phyloP scores from a whole-genome alignment of 2,888 invertebrate genomes.

The Coleophora deauratella region DNA sequence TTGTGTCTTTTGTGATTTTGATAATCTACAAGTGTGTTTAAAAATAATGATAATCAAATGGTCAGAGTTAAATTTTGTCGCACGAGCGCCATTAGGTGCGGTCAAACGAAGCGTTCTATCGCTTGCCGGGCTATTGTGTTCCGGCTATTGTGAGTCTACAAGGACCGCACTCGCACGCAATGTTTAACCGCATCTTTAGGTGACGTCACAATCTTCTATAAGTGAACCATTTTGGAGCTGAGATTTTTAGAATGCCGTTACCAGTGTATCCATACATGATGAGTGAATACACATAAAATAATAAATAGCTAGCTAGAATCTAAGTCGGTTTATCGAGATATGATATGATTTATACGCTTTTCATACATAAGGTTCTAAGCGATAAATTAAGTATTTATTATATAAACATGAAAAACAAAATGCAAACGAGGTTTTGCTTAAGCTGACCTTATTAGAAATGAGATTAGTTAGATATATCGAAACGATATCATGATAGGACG shows the following conservation, averaged over 20 bases:
- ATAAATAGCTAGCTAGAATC: conserved; percentile 37
- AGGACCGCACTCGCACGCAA: no score
- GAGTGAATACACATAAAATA: conserved; percentile 9
- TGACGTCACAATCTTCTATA: no score
- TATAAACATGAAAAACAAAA: conserved; percentile 31
- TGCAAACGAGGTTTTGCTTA: conserved; percentile 28
- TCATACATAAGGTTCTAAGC: conserved; percentile 67
- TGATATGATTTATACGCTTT: conserved; percentile 62
- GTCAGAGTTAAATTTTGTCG: neutral
- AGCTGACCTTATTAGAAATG: conserved; percentile 36
- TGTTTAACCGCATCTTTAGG: no score
- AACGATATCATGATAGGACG: conserved; percentile 9
- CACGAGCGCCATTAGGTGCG: no score
- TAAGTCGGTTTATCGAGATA: conserved; percentile 47
- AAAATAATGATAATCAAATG: no score
- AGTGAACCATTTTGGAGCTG: no score
- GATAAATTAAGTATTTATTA: conserved; percentile 66
- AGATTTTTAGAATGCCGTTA: neutral
- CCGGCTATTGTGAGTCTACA: no score
- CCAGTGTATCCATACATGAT: conserved; percentile 19
- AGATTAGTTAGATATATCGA: conserved; percentile 59
- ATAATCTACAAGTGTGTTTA: no score
- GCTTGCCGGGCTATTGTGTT: no score
- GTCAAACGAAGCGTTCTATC: no score
- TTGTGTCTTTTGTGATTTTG: no score